Percentiles rank a stretch among this genome's conserved stretches.
phyloP scores from a whole-genome alignment of 2,888 invertebrate species.

The Aquatica leii region DNA sequence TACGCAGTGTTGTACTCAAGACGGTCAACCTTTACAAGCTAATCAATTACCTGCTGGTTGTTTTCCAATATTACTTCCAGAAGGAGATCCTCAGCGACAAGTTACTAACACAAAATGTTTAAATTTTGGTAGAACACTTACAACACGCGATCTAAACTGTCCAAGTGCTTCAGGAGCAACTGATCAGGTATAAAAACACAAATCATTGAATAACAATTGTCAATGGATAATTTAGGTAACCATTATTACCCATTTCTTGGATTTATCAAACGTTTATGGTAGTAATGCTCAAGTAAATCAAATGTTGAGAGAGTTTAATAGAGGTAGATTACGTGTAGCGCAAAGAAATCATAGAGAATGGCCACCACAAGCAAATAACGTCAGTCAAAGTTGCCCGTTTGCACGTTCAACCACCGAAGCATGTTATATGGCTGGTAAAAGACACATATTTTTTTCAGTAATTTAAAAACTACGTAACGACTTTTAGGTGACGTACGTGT shows the following conservation, averaged over 20 bases:
- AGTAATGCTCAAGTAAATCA: conserved; percentile 71
- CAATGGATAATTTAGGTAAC: conserved; percentile 70
- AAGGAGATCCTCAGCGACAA: conserved; percentile 66
- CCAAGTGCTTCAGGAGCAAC: conserved; percentile 70
- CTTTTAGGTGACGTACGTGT: conserved; percentile 71
- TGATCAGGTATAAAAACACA: conserved; percentile 68
- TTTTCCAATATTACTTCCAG: conserved; percentile 65
- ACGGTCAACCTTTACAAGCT: conserved; percentile 63
- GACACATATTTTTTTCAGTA: not conserved
- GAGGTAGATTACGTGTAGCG: conserved; percentile 73
- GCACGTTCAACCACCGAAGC: conserved; percentile 69
- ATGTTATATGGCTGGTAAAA: conserved; percentile 78
- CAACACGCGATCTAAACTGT: conserved; percentile 73
- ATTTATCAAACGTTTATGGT: conserved; percentile 84
- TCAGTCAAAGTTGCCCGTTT: conserved; percentile 72
- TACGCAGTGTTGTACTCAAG: conserved; percentile 69
- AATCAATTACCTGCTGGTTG: conserved; percentile 62
- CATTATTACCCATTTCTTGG: conserved; percentile 76
- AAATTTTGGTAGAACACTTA: conserved; percentile 76
- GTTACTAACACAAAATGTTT: conserved; percentile 69
- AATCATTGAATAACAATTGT: conserved; percentile 61
- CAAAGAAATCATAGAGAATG: conserved; percentile 73
- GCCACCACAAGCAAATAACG: conserved; percentile 75
- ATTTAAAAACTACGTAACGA: not conserved
- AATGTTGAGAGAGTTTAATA: conserved; percentile 71